Percentiles rank a stretch among this genome's conserved stretches.
phyloP scores from a whole-genome alignment of 2,888 invertebrate genomes.

The Lamellibrachia satsuma region DNA sequence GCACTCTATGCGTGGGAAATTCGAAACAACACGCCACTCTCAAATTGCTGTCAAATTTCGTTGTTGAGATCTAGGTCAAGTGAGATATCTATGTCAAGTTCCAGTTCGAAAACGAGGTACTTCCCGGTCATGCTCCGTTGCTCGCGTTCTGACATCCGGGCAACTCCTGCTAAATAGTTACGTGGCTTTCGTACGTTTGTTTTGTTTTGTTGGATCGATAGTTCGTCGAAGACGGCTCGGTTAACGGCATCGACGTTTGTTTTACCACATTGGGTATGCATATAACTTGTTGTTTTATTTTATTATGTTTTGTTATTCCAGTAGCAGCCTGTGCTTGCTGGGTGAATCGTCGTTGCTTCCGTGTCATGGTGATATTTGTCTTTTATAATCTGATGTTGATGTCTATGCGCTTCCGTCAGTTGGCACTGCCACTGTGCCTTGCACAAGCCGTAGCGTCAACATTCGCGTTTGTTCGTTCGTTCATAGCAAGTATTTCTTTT shows the following conservation, averaged over 20 bases:
- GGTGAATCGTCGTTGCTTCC: background rate
- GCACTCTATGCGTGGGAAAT: slow-evolving; percentile 1
- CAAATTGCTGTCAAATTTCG: background rate
- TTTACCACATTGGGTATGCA: slow-evolving; percentile 4
- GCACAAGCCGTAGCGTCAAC: background rate
- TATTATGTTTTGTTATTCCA: background rate
- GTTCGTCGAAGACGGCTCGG: background rate
- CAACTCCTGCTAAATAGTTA: background rate
- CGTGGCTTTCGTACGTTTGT: slow-evolving; percentile 13
- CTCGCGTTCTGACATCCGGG: slow-evolving; percentile 8
- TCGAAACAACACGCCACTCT: background rate
- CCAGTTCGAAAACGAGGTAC: background rate
- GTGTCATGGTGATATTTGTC: background rate
- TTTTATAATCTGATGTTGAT: background rate
- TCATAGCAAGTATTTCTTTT: background rate
- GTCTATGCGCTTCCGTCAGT: background rate
- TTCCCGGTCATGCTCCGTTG: slow-evolving; percentile 17
- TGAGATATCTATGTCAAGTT: slow-evolving; percentile 3
- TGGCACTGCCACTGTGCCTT: background rate
- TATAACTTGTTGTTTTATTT: background rate
- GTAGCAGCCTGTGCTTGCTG: background rate
- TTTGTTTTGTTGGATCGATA: background rate
- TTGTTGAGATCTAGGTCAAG: background rate
- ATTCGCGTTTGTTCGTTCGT: background rate
- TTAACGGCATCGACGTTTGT: slow-evolving; percentile 5